Percentiles rank a stretch among this genome's conserved stretches.
Evolutionary conservation across 2,888 invertebrate species (phyloP).

Genomic region (Tipula confusa): DNA sequence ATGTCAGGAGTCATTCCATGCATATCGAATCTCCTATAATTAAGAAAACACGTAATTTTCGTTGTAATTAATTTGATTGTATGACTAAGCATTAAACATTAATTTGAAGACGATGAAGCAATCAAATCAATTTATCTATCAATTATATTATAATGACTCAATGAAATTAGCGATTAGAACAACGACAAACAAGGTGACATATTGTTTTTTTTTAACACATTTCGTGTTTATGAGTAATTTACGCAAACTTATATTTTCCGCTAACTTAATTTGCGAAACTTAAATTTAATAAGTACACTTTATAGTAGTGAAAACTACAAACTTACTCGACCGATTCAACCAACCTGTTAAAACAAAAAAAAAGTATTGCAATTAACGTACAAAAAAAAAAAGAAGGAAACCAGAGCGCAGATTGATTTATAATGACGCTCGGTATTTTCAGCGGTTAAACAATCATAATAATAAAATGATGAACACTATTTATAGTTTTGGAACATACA

Average conservation of each 20-base stretch:
- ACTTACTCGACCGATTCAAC: background rate
- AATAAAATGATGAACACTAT: background rate
- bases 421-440: background rate
- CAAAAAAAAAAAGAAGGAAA: background rate
- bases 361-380: background rate
- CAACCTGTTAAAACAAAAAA: background rate
- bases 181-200: background rate
- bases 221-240: background rate
- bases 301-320: background rate
- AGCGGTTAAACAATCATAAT: background rate
- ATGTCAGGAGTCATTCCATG: background rate
- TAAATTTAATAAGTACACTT: background rate
- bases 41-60: background rate
- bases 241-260: background rate
- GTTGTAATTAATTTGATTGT: background rate
- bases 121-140: background rate
- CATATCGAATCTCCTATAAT: background rate
- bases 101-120: background rate
- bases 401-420: constrained; percentile 7
- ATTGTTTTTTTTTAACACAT: background rate
- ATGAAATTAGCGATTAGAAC: background rate
- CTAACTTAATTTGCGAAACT: background rate
- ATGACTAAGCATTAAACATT: background rate
- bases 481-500: background rate
- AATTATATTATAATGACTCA: background rate